Conservation (phyloP, 30 jellyfish, hydroid and myxozoan species). For the Mastigias papua region DNA sequence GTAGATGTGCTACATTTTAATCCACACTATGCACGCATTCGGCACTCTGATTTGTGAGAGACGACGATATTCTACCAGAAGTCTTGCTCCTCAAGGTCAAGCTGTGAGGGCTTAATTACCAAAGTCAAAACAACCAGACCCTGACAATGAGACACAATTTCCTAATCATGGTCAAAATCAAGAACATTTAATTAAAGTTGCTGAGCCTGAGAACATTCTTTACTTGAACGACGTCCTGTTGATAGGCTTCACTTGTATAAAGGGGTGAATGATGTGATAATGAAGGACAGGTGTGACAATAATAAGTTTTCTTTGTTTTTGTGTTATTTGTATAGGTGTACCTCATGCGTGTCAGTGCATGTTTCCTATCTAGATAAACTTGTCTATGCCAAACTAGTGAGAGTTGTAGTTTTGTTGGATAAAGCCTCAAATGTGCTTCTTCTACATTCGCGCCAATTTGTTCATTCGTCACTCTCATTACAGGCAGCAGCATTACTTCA, state of each 20-base stretch:
- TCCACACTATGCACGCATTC: slow-evolving; percentile 42
- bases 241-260: slow-evolving; percentile 20
- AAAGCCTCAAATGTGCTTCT: slow-evolving; percentile 45
- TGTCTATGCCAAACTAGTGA: slow-evolving; percentile 27
- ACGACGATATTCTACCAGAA: slow-evolving; percentile 24
- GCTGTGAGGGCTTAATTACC: slow-evolving; percentile 36
- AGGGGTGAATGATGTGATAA: slow-evolving; percentile 45
- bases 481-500: too few relatives aligned
- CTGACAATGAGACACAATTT: not conserved
- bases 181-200: slow-evolving; percentile 23
- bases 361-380: not conserved
- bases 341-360: too few relatives aligned
- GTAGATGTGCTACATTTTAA: slow-evolving; percentile 25
- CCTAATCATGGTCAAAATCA: not conserved
- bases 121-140: too few relatives aligned
- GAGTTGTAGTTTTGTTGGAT: slow-evolving; percentile 35
- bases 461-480: slow-evolving; percentile 21
- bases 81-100: slow-evolving; percentile 55
- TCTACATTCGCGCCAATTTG: not conserved
- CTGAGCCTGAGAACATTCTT: slow-evolving; percentile 34
- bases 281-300: not conserved
- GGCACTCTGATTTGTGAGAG: slow-evolving; percentile 33
- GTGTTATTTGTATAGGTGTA: slow-evolving; percentile 36
- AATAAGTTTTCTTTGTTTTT: not conserved
- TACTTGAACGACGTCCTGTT: slow-evolving; percentile 37